A percentile compares a stretch with the other conserved stretches of the same genome.
phyloP scores from a whole-genome alignment of 2,888 invertebrate genomes.

The Tupiocoris notatus region DNA sequence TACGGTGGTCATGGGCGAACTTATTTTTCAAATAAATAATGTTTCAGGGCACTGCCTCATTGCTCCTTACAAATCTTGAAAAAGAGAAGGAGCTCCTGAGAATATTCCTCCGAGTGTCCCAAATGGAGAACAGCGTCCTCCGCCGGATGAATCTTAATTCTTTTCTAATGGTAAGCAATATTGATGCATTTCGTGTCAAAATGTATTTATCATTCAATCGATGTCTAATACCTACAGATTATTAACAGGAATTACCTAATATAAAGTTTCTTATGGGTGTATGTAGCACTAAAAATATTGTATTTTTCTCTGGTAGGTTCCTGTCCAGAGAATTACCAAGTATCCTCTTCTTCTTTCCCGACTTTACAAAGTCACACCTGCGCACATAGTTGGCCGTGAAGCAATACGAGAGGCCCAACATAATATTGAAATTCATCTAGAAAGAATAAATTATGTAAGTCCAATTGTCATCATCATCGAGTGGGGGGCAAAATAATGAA shows the following conservation, averaged over 20 bases:
- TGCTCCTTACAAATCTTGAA: constrained; percentile 83
- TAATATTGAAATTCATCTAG: constrained; percentile 88
- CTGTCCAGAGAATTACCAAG: constrained; percentile 95
- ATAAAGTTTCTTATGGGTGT: too few species aligned
- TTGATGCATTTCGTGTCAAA: too few species aligned
- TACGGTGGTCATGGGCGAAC: too few species aligned
- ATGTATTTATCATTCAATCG: too few species aligned
- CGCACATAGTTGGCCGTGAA: constrained; percentile 78
- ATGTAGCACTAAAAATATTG: not conserved
- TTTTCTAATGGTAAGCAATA: constrained; percentile 91
- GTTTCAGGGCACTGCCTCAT: constrained; percentile 75
- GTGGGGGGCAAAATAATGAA: too few species aligned
- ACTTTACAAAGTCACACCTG: constrained; percentile 84
- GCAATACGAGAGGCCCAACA: constrained; percentile 83
- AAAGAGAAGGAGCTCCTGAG: constrained; percentile 91
- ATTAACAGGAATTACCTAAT: too few species aligned
- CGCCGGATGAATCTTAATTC: constrained; percentile 94
- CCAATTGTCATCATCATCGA: too few species aligned
- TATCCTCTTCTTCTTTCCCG: constrained; percentile 90
- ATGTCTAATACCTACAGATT: too few species aligned
- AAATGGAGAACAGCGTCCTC: constrained; percentile 91
- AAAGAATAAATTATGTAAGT: constrained; percentile 82
- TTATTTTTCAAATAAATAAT: not conserved
- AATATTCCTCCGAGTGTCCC: constrained; percentile 92
- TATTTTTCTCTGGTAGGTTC: constrained; percentile 64